Evolutionary conservation across 2,888 invertebrate genomes (phyloP), one percentile per base, ranked within the genome.

Genomic region (Ormyrus nitidulus): DNA sequence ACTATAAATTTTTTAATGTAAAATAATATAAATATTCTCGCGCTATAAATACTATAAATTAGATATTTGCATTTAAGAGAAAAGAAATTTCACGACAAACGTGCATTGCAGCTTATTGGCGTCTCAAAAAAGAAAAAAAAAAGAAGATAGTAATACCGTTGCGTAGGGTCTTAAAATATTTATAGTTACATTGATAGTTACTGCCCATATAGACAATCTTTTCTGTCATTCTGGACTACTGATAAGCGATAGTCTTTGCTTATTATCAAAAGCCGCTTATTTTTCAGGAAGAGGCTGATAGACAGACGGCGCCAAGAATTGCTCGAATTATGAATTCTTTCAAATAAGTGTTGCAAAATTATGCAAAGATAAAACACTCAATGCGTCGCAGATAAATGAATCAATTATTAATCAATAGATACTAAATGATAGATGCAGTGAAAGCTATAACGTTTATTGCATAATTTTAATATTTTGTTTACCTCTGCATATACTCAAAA

Each of bases 341-440:
- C 61, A 7, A 19, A 19, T 10, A 19, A 9, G 10, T 51, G 7
- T 49, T 56, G 69, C 19, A 51, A 46, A 59, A 0, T 49, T 53
- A 44, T 59, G 11, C 34, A 56, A 11, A 44, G n/a, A 64, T 13
- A 66, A 8, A 58, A 5, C 62, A 54, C 53, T 69, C 51, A 56
- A 54, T 48, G 44, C 48, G 5, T 53, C 19, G 7, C 13, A 10
- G 66, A 71, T 71, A 62, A 69, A 77, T 11, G 9, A 71, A 70
- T 75, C 51, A 66, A 66, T 75, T 75, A 73, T 56, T 6, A 49
- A 70, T 71, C n/a, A 4, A 65, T 70, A 11, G 34, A 34, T 34
- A 34, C 34, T 34, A 34, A 34, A 46, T 0, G 11, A 49, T 19
- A 71, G 6, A 10, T 56, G 34, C 6, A 44, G n/a, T 11, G 6